Conservation (phyloP, 2,797 vertebrate species). For the Gymnoscopelus braueri region DNA sequence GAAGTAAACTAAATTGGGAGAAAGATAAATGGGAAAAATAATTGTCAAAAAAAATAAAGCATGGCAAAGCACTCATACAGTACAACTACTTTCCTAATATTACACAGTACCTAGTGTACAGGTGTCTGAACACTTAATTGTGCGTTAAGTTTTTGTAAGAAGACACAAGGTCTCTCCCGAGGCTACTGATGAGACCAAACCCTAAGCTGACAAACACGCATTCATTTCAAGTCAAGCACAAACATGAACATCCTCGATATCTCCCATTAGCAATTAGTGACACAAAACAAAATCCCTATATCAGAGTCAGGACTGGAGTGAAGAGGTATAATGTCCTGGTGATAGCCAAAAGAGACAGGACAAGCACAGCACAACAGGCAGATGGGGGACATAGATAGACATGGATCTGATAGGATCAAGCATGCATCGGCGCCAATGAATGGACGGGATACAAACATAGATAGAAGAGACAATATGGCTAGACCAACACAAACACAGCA, state of each 20-base stretch:
- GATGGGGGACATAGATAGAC: not conserved
- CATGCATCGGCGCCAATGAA: not conserved
- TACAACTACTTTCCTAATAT: constrained; percentile 30
- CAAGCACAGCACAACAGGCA: constrained; percentile 32
- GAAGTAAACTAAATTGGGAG: too few species aligned
- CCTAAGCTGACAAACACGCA: constrained; percentile 29
- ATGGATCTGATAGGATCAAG: constrained; percentile 9
- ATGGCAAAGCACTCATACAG: constrained; percentile 18
- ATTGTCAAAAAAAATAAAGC: constrained; percentile 2
- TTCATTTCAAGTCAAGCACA: constrained; percentile 5
- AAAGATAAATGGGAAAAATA: too few species aligned
- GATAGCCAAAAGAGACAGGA: constrained; percentile 19
- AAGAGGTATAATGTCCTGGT: constrained; percentile 1
- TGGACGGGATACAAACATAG: constrained; percentile 9
- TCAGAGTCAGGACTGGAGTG: constrained; percentile 28
- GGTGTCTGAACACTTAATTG: constrained; percentile 63
- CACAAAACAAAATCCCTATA: not conserved
- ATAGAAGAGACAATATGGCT: constrained; percentile 10
- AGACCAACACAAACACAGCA: not conserved
- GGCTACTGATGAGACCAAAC: constrained; percentile 21
- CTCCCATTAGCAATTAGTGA: constrained; percentile 9
- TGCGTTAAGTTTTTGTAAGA: constrained; percentile 56
- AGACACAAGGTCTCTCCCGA: constrained; percentile 32
- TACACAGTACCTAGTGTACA: constrained; percentile 49
- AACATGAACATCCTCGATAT: constrained; percentile 21